Base-by-base conservation (phyloP, 2,888 invertebrate species). In the Sclerodermus sp. region DNA sequence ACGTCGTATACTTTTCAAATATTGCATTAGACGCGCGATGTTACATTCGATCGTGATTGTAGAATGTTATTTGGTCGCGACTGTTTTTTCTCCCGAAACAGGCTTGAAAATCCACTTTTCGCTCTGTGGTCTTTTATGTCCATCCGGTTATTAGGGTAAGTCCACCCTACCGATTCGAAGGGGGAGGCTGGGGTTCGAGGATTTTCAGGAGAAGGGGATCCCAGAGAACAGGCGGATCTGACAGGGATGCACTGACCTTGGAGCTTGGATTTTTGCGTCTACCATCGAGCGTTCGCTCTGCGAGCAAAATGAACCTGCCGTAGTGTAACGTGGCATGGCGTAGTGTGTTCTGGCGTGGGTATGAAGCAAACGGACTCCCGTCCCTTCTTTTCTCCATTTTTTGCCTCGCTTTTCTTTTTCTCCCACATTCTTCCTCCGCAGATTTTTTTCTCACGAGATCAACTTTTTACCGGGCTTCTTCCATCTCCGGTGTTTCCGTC, bases 221-320 rank as follows among this genome's bases (percentile, higher is more conserved):
- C 15, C 16, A 39, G 17, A 39, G 39, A 39, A 39, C 16, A 4
- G 42, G 29, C 14, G 13, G 29, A 50, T 46, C 46, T 42, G 43
- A 49, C 65, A 70, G 76, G 76, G 77, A 76, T 77, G 76, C 74
- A 75, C 64, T 71, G 76, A 71, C 77, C 77, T 77, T 77, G 77
- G 60, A 70, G 74, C n/a, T n/a, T n/a, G 73, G 75, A 77, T 77
- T 77, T 77, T 77, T 77, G 73, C 73, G 77, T 77, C 76, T 77
- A 73, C 73, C 71, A 58, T 66, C 65, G 77, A 70, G 58, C 77
- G 63, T 77, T 77, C 66, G 76, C 76, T 75, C 75, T 67, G 64
- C 49, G 49, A 64, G 61, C 60, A 51, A 54, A 52, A 48, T 53
- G 55, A 23, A 23, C 23, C 23, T 23, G 3, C 8, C 29, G 34